Base-by-base conservation (phyloP, 2,797 vertebrate genomes). In the Agapornis canus region DNA sequence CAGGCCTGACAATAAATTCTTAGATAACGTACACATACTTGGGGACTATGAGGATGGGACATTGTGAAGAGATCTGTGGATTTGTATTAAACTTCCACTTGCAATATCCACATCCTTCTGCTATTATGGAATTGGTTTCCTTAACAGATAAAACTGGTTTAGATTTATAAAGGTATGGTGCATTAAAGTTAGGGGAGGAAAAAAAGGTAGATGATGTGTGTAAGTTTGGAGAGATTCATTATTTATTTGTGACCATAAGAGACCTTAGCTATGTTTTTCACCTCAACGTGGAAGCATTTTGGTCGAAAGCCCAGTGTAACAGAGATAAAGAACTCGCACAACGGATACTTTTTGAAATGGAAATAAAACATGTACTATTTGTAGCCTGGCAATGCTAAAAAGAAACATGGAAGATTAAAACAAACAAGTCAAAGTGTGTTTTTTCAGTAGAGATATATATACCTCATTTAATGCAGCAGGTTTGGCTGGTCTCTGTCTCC, bases 311-410 rank as follows among this genome's bases (percentile, higher is more conserved):
- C 65, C 73, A 43, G 71, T 32, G 23, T 89, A 94, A 92, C 52
- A 92, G 73, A 92, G 90, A 91, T 86, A 90, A 94, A 92, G 72
- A 72, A 93, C 82, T 91, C 32, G 1, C 54, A 79, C 1, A 1
- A 56, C 32, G 61, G 37, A 81, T 91, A 84, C 79, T 95, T 96
- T 94, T 52, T 72, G 52, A 88, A 86, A 96, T 87, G 40, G 66
- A 93, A 90, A 95, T 32, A 94, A 96, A 96, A 96, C 72, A 57
- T 59, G 43, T 12, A 23, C 56, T 71, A 66, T 91, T 82, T 90
- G 79, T 91, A 92, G 63, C 69, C 32, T 94, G 85, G 32, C 29
- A 51, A 63, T 71, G 65, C 84, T 86, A 82, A 93, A 94, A 94
- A 87, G 69, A 94, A 89, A 89, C 86, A 85, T 35, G 37, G 84